Evolutionary conservation across 2,797 vertebrate species (phyloP), one percentile per base, ranked within the genome.

Genomic region (Argyrosomus regius): DNA sequence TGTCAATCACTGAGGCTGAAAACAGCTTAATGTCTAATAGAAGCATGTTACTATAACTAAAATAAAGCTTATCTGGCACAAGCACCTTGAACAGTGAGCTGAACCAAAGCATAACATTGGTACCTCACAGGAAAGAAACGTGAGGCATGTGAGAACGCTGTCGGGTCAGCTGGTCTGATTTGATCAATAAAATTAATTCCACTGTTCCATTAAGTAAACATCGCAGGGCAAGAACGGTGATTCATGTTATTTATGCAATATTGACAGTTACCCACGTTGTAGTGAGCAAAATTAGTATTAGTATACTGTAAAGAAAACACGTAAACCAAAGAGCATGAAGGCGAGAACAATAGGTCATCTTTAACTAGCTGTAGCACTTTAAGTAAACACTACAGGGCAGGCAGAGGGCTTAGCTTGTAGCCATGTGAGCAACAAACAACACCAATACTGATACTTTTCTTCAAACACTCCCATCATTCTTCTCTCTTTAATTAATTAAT

Each of bases 141-240:
- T 8, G 28, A 41, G 13, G 24, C 41, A 18, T 22, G 22, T 45
- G 26, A 39, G n/a, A 46, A 46, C 1, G 4, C 72, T 26, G 59
- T 14, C 4, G 7, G 39, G 72, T 83, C 78, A 73, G 48, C 65
- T 20, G 12, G 22, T 35, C 71, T 67, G 49, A 69, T 75, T 43
- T 16, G 67, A 92, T 91, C 89, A 81, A 89, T 89, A 71, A 10
- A 80, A 84, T 77, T 62, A 75, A 83, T 90, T 81, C 60, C 56
- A 41, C 68, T 13, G 10, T 72, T 81, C 41, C 53, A 52, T 81
- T 78, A 81, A 65, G 77, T 71, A 75, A 89, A 85, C 84, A 85
- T 17, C 0, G 3, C 65, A 59, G 18, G 4, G n/a, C 56, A 26
- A 46, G 65, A 20, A 31, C 1, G 3, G 17, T n/a, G 39, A 66